Evolutionary conservation across 2,113 vertebrate species (phyloP).

Genomic region (human): DNA sequence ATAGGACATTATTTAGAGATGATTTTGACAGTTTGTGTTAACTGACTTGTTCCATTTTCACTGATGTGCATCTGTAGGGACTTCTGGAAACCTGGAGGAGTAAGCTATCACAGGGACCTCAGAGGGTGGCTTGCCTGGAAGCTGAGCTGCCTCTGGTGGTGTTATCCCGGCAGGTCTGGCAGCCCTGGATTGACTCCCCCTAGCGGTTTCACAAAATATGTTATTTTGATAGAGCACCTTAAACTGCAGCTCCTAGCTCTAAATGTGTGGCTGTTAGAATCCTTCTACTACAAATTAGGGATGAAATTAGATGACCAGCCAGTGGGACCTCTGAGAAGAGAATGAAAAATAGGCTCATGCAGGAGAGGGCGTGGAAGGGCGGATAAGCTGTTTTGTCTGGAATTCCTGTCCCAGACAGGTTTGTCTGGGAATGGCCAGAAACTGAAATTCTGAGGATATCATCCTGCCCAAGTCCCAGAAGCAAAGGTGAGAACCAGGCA

Average conservation of each 20-base stretch:
- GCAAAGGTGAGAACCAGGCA: not conserved
- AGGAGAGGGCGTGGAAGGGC: not conserved
- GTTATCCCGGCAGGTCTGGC: not conserved
- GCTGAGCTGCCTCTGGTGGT: accelerated
- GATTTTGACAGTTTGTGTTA: not conserved
- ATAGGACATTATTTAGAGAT: not conserved
- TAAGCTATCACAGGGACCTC: not conserved
- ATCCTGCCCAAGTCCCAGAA: not conserved
- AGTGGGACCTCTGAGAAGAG: not conserved
- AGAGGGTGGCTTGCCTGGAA: not conserved
- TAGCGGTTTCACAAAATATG: slow-evolving; percentile 37
- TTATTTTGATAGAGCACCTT: not conserved
- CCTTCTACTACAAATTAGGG: no score
- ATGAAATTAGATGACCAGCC: not conserved
- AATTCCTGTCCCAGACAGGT: not conserved
- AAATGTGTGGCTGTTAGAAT: not conserved
- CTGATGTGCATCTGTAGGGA: not conserved
- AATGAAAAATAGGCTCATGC: not conserved
- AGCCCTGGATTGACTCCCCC: slow-evolving; percentile 22
- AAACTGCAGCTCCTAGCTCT: not conserved
- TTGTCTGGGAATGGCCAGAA: not conserved
- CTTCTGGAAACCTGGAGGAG: not conserved
- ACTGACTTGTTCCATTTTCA: not conserved
- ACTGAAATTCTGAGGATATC: not conserved
- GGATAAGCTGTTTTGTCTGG: not conserved